Conservation (phyloP, 2,113 vertebrate genomes). For the Lasiurus borealis region DNA sequence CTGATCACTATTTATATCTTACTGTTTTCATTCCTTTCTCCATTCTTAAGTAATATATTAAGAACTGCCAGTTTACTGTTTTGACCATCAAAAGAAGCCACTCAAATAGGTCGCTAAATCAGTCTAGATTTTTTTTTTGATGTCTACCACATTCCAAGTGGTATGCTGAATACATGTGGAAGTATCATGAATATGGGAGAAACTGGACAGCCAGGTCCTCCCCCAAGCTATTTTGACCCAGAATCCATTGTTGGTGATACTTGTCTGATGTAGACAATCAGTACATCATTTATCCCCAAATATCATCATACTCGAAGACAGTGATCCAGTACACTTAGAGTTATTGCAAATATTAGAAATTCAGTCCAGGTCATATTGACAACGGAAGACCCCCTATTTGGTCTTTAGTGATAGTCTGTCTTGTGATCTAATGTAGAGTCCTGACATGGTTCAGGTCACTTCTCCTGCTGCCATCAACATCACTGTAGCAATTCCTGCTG, state of each 20-base stretch:
- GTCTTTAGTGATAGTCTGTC: not conserved
- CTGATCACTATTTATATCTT: not conserved
- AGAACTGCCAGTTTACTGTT: not conserved
- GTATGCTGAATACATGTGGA: conserved; percentile 4
- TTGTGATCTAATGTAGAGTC: not conserved
- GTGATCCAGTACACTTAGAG: not conserved
- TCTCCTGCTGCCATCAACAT: not conserved
- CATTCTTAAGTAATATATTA: not conserved
- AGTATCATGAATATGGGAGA: not conserved
- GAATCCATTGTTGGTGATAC: not conserved
- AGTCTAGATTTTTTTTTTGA: not conserved
- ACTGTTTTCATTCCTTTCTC: not conserved
- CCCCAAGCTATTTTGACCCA: not conserved
- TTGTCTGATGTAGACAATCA: not conserved
- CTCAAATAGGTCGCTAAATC: not conserved
- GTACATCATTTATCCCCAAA: not conserved
- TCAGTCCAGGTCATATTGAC: not conserved
- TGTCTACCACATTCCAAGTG: not conserved
- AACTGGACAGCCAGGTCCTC: not conserved
- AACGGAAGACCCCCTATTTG: not conserved
- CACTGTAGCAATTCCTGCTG: not conserved
- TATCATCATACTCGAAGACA: not conserved
- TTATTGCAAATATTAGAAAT: not conserved
- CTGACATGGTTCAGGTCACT: not conserved
- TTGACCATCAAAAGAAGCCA: not conserved